A percentile compares a stretch with the other conserved stretches of the same genome.
These are phyloP conservation scores for Taurulus bubalis DNA, from an alignment of 2,113 vertebrate genomes.

Conservation along the genomic window DNA sequence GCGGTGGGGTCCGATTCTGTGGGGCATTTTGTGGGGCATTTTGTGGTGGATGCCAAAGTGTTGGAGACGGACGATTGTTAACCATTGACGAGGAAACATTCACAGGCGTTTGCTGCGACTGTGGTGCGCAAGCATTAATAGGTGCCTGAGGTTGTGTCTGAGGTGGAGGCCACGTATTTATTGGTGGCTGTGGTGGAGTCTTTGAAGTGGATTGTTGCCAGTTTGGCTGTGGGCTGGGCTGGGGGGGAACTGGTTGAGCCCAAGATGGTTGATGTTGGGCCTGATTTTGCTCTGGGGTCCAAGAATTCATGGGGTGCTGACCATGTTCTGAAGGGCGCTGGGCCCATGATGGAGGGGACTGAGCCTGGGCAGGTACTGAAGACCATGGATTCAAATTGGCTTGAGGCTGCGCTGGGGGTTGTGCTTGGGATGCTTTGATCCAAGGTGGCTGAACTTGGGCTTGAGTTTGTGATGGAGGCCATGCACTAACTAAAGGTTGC, in stretches of 20 bases:
- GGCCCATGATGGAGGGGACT: constrained; percentile 71
- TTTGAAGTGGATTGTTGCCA: constrained; percentile 76
- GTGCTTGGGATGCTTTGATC: constrained; percentile 67
- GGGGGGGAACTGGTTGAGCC: constrained; percentile 69
- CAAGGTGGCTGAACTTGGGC: constrained; percentile 70
- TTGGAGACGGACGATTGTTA: constrained; percentile 79
- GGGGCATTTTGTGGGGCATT: constrained; percentile 73
- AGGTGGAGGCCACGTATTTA: constrained; percentile 72
- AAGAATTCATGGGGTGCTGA: constrained; percentile 68
- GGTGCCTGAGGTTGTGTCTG: constrained; percentile 67
- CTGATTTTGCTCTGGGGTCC: constrained; percentile 76
- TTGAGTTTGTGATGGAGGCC: constrained; percentile 69
- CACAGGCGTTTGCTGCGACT: constrained; percentile 66
- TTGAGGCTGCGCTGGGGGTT: constrained; percentile 69
- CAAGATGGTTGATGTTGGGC: constrained; percentile 71
- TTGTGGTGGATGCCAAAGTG: constrained; percentile 82
- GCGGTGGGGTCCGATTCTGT: constrained; percentile 76
- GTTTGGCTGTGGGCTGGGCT: constrained; percentile 68
- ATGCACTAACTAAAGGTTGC: constrained; percentile 56
- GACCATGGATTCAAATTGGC: constrained; percentile 73
- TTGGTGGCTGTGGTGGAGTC: constrained; percentile 57
- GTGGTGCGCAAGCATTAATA: constrained; percentile 66
- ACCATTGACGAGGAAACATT: constrained; percentile 59
- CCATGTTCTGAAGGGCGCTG: constrained; percentile 67
- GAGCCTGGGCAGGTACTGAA: constrained; percentile 72